Evolutionary conservation across 2,888 invertebrate species (phyloP).

Genomic region (Ypsolopha scabrella): DNA sequence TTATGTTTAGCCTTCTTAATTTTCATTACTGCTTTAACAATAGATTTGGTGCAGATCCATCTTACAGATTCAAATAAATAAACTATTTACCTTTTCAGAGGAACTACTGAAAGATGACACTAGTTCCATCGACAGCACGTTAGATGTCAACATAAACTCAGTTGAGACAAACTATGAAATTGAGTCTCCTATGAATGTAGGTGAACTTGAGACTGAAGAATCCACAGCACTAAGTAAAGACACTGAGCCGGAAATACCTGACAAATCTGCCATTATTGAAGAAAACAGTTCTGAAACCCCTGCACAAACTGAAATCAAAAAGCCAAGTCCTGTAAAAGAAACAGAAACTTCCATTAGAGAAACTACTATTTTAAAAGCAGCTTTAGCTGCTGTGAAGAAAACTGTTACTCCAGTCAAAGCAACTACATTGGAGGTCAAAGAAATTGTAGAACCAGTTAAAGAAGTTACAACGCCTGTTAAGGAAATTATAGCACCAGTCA

Average conservation of each 20-base stretch:
- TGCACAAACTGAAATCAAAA: constrained; percentile 10
- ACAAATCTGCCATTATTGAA: too few relatives aligned
- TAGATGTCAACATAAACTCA: too few relatives aligned
- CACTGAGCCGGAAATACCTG: constrained; percentile 5
- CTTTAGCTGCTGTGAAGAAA: constrained; percentile 9
- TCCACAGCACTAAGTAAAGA: neutral
- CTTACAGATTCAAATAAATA: too few relatives aligned
- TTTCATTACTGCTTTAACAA: too few relatives aligned
- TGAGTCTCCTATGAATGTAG: constrained; percentile 2
- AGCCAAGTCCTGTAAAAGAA: constrained; percentile 13
- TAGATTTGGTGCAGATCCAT: too few relatives aligned
- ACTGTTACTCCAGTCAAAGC: neutral
- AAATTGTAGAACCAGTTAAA: constrained; percentile 15
- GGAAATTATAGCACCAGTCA: neutral
- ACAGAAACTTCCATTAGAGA: neutral
- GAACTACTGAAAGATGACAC: constrained; percentile 21
- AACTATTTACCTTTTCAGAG: constrained; percentile 23
- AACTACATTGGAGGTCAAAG: constrained; percentile 8
- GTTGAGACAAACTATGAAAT: too few relatives aligned
- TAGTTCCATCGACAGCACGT: constrained; percentile 14
- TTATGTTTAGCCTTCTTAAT: too few relatives aligned
- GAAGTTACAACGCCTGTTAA: constrained; percentile 12
- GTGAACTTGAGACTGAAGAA: constrained; percentile 15
- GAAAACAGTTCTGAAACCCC: constrained; percentile 10
- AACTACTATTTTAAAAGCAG: neutral